These are phyloP conservation scores for Pterocles orientalis DNA, from an alignment of 2,113 vertebrate genomes.

Conservation along the genomic window DNA sequence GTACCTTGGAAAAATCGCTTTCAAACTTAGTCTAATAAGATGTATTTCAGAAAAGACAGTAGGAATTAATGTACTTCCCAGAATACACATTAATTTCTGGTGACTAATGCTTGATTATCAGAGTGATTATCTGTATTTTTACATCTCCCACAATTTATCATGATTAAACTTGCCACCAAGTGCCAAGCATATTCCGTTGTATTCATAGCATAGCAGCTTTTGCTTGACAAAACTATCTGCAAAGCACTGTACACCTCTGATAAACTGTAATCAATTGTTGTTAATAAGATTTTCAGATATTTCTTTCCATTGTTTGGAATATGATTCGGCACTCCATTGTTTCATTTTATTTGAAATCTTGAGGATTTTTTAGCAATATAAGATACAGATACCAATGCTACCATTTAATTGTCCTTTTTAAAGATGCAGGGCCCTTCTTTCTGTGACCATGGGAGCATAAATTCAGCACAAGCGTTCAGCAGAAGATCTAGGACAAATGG, in stretches of 20 bases:
- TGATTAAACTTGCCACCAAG: not conserved
- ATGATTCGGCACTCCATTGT: not conserved
- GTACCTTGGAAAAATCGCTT: not conserved
- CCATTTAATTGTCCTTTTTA: not conserved
- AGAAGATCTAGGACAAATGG: not conserved
- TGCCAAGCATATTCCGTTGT: not conserved
- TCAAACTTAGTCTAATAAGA: not conserved
- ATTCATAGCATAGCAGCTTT: not conserved
- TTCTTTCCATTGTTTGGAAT: not conserved
- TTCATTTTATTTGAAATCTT: not conserved
- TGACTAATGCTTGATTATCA: not conserved
- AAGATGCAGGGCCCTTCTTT: not conserved
- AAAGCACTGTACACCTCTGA: not conserved
- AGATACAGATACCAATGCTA: not conserved
- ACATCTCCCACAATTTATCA: not conserved
- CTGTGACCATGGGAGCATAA: not conserved
- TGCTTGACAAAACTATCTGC: not conserved
- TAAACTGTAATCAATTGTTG: not conserved
- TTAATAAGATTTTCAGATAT: not conserved
- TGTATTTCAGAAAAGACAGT: not conserved
- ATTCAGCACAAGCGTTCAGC: not conserved
- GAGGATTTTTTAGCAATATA: not conserved
- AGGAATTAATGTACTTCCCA: not conserved
- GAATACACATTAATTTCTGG: not conserved
- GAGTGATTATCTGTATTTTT: slow-evolving; percentile 12